phyloP scores from a whole-genome alignment of 2,113 vertebrate genomes.

The Rostratula benghalensis region DNA sequence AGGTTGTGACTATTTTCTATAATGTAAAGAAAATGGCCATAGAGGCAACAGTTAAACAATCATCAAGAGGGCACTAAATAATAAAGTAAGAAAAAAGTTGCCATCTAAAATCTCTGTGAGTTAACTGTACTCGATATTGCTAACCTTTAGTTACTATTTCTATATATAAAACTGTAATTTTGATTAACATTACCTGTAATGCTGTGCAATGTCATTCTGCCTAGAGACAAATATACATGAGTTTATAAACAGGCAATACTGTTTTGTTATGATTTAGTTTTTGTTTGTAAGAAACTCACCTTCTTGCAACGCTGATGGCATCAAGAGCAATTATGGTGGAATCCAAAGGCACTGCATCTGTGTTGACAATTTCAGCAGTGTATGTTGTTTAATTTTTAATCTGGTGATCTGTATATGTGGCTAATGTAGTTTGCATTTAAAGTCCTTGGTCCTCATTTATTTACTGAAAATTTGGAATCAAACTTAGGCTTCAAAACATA shows the following conservation, averaged over 20 bases:
- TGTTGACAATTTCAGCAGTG: slow-evolving; percentile 29
- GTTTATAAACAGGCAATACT: slow-evolving; percentile 49
- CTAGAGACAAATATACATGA: slow-evolving; percentile 44
- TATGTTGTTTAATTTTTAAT: slow-evolving; percentile 59
- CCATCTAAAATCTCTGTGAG: background rate
- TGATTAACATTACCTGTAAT: slow-evolving; percentile 26
- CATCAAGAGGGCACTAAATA: background rate
- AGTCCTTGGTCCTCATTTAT: background rate
- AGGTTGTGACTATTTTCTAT: background rate
- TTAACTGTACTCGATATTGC: background rate
- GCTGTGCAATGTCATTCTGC: slow-evolving; percentile 49
- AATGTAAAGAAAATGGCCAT: background rate
- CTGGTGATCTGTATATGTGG: slow-evolving; percentile 14
- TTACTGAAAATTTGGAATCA: background rate
- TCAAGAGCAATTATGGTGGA: slow-evolving; percentile 49
- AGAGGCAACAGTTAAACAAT: background rate
- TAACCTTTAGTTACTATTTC: slow-evolving; percentile 3
- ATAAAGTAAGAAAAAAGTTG: background rate
- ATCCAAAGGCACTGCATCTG: slow-evolving; percentile 41
- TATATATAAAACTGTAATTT: slow-evolving; percentile 15
- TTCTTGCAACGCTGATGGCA: slow-evolving; percentile 49
- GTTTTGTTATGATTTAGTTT: slow-evolving; percentile 61
- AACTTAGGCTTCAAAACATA: background rate
- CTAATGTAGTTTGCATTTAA: background rate
- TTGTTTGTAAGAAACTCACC: slow-evolving; percentile 53